phyloP scores from a whole-genome alignment of 37 sponge, comb jelly and placozoan species.

The Oopsacas minuta region DNA sequence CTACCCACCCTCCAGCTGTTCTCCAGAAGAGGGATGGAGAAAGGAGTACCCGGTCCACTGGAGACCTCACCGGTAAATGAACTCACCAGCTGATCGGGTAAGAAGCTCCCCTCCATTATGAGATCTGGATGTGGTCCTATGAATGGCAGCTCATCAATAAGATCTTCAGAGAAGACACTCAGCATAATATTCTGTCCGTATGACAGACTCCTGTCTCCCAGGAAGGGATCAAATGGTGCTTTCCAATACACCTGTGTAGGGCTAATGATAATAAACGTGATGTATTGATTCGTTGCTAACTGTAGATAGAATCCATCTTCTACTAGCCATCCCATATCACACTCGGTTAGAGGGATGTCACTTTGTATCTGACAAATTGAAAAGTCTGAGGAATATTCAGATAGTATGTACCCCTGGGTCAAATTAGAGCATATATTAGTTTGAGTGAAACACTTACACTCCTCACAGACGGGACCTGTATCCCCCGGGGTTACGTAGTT shows the following conservation, averaged over 20 bases:
- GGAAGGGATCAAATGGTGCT: background rate
- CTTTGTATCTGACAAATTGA: background rate
- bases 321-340: background rate
- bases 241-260: background rate
- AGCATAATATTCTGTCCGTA: background rate
- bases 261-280: background rate
- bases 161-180: background rate
- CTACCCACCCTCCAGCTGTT: conserved; percentile 33
- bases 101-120: background rate
- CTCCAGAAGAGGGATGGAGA: conserved; percentile 28
- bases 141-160: background rate
- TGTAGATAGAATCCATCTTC: background rate
- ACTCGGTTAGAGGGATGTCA: background rate
- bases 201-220: background rate
- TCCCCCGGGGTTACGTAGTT: background rate
- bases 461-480: background rate
- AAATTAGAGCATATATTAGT: background rate
- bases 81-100: background rate
- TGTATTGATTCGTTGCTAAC: background rate
- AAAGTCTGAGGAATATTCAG: background rate
- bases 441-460: background rate
- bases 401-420: background rate
- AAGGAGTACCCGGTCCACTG: background rate
- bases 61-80: background rate
- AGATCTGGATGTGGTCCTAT: background rate